phyloP scores from a whole-genome alignment of 1,140 invertebrate genomes.

The Trichoplusia ni region DNA sequence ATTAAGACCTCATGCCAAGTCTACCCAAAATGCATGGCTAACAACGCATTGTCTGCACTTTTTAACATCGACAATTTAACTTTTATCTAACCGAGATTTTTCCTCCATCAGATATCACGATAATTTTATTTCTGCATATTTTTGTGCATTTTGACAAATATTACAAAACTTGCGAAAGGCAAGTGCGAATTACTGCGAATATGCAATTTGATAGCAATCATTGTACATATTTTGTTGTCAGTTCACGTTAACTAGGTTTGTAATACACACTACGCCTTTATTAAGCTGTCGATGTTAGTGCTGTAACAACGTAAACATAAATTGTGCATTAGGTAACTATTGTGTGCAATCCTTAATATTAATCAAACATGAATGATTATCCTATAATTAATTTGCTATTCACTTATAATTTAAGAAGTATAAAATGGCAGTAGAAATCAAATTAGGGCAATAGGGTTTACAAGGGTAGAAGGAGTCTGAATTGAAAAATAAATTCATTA shows the following conservation, averaged over 20 bases:
- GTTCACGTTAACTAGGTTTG: background rate
- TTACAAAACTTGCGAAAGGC: too few relatives aligned
- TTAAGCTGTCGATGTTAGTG: slow-evolving; percentile 7
- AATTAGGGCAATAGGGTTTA: slow-evolving; percentile 18
- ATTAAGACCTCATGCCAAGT: too few relatives aligned
- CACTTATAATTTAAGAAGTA: slow-evolving; percentile 30
- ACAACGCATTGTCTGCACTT: background rate
- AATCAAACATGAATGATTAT: slow-evolving; percentile 25
- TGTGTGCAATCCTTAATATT: slow-evolving; percentile 26
- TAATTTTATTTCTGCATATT: too few relatives aligned
- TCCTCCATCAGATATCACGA: too few relatives aligned
- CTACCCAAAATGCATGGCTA: background rate
- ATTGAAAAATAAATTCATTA: background rate
- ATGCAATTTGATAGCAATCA: too few relatives aligned
- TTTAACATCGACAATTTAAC: slow-evolving; percentile 1
- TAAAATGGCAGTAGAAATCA: slow-evolving; percentile 28
- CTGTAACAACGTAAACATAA: background rate
- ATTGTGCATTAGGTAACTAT: slow-evolving; percentile 29
- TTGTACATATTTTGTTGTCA: too few relatives aligned
- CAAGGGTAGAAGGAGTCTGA: background rate
- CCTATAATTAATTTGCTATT: slow-evolving; percentile 23
- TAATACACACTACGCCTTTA: too few relatives aligned
- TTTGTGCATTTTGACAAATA: too few relatives aligned
- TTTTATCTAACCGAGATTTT: too few relatives aligned
- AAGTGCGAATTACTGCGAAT: too few relatives aligned